Evolutionary conservation across 1,140 invertebrate species (phyloP).

Genomic region (Zaprionus ornatus): DNA sequence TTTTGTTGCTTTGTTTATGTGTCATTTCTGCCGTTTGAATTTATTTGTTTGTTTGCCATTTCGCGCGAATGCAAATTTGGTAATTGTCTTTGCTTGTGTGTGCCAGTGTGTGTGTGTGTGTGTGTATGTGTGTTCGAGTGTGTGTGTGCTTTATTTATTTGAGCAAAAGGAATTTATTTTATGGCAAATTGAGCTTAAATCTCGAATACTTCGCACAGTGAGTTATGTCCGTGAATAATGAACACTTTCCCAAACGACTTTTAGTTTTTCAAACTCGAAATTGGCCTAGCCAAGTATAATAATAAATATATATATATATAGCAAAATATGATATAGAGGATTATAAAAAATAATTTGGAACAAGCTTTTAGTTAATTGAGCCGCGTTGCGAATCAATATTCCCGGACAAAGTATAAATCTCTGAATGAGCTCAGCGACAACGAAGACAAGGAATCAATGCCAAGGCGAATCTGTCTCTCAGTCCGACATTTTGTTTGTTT

Average conservation of each 20-base stretch:
- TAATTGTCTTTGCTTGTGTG: constrained; percentile 56
- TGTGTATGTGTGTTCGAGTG: neutral
- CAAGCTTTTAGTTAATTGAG: constrained; percentile 31
- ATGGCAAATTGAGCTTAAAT: constrained; percentile 60
- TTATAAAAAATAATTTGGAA: constrained; percentile 9
- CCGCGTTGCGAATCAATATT: constrained; percentile 21
- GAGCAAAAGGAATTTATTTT: constrained; percentile 61
- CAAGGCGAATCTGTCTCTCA: constrained; percentile 9
- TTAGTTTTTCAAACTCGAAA: constrained; percentile 16
- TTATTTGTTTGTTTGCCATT: constrained; percentile 79
- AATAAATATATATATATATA: constrained; percentile 7
- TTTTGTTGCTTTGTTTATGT: constrained; percentile 60
- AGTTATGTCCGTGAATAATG: constrained; percentile 49
- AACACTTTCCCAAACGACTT: constrained; percentile 21
- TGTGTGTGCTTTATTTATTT: constrained; percentile 58
- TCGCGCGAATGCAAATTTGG: constrained; percentile 76
- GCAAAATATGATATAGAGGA: neutral
- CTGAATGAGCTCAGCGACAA: constrained; percentile 1
- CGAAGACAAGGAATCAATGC: constrained; percentile 27
- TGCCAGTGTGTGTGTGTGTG: constrained; percentile 9
- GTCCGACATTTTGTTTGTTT: constrained; percentile 24
- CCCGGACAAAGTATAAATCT: constrained; percentile 42
- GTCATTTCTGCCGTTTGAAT: constrained; percentile 72
- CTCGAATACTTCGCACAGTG: constrained; percentile 26
- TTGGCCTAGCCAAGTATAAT: too few relatives aligned